These are phyloP conservation scores for Pseudococcus viburni DNA, from an alignment of 2,888 invertebrate genomes.

Conservation along the genomic window DNA sequence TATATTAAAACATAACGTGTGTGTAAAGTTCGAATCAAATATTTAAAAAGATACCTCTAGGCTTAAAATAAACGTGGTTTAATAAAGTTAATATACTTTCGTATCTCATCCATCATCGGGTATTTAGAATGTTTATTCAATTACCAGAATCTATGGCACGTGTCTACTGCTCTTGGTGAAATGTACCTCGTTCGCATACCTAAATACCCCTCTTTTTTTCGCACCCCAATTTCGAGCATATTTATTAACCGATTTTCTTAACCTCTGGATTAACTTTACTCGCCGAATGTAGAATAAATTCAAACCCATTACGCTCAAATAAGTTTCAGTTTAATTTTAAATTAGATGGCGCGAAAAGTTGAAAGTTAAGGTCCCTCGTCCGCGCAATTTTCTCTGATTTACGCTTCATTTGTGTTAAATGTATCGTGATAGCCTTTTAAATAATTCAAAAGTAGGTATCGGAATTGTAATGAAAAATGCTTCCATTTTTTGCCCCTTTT, in stretches of 20 bases:
- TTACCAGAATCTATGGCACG: not conserved
- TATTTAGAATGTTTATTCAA: constrained; percentile 52
- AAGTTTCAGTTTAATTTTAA: constrained; percentile 37
- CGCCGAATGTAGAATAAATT: constrained; percentile 13
- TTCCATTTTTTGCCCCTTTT: not conserved
- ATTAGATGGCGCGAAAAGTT: constrained; percentile 27
- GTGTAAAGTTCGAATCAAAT: not conserved
- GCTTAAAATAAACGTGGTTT: not conserved
- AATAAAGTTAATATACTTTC: constrained; percentile 25
- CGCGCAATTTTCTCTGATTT: constrained; percentile 39
- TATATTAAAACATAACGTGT: not conserved
- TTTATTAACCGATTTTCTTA: not conserved
- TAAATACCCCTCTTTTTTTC: not conserved
- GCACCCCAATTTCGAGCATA: not conserved
- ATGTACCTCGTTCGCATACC: not conserved
- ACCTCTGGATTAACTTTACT: not conserved
- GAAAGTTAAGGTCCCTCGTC: constrained; percentile 4
- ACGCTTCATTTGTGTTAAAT: constrained; percentile 56
- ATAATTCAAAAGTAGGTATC: constrained; percentile 50
- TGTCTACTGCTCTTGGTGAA: not conserved
- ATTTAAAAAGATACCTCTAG: constrained; percentile 11
- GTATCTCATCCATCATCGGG: constrained; percentile 41
- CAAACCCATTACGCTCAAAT: constrained; percentile 8
- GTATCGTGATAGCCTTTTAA: constrained; percentile 55
- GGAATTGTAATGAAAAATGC: constrained; percentile 21